phyloP scores from a whole-genome alignment of 2,888 invertebrate genomes.

The Cheilosia scutellata region DNA sequence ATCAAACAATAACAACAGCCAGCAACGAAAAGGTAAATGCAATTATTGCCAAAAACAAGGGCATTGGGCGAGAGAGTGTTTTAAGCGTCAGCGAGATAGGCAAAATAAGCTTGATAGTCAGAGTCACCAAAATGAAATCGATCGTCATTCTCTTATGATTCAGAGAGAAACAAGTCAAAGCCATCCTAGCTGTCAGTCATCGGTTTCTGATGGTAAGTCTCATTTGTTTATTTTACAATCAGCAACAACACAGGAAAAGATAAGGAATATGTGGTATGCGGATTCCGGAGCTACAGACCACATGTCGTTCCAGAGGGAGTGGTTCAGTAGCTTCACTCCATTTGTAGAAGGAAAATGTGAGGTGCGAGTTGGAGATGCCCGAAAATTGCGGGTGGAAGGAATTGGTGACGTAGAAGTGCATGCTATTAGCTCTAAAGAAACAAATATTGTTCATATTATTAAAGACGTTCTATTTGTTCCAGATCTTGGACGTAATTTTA shows the following conservation, averaged over 20 bases:
- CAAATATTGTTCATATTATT: slow-evolving; percentile 39
- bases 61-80: slow-evolving; percentile 67
- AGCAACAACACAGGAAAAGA: slow-evolving; percentile 12
- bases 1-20: too few relatives aligned
- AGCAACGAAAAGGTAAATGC: too few relatives aligned
- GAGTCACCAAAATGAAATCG: too few relatives aligned
- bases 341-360: slow-evolving; percentile 36
- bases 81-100: slow-evolving; percentile 34
- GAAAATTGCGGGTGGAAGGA: slow-evolving; percentile 52
- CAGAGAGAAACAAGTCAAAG: slow-evolving; percentile 21
- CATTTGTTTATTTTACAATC: slow-evolving; percentile 57
- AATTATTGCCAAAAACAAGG: slow-evolving; percentile 55
- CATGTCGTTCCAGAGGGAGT: slow-evolving; percentile 71
- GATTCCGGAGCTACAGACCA: slow-evolving; percentile 76
- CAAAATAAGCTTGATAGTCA: too few relatives aligned
- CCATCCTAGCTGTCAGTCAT: not conserved
- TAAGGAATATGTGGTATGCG: slow-evolving; percentile 67
- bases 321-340: slow-evolving; percentile 21
- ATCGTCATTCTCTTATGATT: slow-evolving; percentile 30
- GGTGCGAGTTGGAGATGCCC: slow-evolving; percentile 69
- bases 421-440: slow-evolving; percentile 28
- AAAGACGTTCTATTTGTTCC: slow-evolving; percentile 72
- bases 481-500: slow-evolving; percentile 54
- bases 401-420: slow-evolving; percentile 65
- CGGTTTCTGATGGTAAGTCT: slow-evolving; percentile 14